Evolutionary conservation across 2,113 vertebrate species (phyloP).

Genomic region (Australoheros scitulus): DNA sequence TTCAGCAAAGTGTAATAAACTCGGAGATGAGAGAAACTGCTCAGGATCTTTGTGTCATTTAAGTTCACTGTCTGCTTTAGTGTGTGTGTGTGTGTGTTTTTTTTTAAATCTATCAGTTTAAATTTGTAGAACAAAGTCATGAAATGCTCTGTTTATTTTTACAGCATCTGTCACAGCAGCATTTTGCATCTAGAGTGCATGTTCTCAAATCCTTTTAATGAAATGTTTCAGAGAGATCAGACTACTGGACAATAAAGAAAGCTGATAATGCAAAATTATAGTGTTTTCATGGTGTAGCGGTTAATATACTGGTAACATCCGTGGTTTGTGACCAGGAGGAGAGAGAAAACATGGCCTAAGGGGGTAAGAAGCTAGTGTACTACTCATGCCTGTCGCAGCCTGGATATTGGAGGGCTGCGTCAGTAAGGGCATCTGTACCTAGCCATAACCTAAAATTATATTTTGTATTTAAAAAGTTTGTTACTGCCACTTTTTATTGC

Average conservation of each 20-base stretch:
- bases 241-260: neutral
- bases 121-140: neutral
- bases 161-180: neutral
- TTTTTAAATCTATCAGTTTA: neutral
- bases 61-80: neutral
- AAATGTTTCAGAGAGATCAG: neutral
- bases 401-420: no score
- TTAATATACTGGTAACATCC: neutral
- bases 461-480: no score
- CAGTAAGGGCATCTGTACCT: no score
- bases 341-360: neutral
- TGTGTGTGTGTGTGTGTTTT: no score
- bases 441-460: no score
- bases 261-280: neutral
- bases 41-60: neutral
- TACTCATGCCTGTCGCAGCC: neutral
- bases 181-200: neutral
- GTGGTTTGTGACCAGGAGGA: neutral
- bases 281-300: neutral
- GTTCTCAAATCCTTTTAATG: neutral
- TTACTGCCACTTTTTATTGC: no score
- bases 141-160: neutral
- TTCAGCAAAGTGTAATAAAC: constrained; percentile 46
- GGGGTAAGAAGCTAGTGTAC: neutral
- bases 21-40: constrained; percentile 7